A percentile compares a stretch with the other conserved stretches of the same genome.
Conservation (phyloP, 2,888 invertebrate species). For the Polydrusus tereticollis region DNA sequence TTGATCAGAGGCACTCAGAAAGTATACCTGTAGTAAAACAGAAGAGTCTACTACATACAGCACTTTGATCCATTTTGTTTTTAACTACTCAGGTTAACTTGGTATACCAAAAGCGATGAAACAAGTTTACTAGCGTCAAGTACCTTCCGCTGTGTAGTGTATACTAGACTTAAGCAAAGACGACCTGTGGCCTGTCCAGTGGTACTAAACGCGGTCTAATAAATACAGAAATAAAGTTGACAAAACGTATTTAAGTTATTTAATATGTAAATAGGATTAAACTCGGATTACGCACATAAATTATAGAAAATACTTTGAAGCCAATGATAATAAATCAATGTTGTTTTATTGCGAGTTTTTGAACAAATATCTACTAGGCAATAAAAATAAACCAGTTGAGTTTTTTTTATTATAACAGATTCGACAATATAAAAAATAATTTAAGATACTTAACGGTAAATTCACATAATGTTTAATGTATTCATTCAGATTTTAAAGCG, state of each 20-base stretch:
- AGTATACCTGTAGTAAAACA: too few species aligned
- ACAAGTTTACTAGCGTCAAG: too few species aligned
- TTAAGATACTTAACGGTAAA: slow-evolving; percentile 4
- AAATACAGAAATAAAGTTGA: background rate
- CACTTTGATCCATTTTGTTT: too few species aligned
- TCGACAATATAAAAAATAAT: slow-evolving; percentile 10
- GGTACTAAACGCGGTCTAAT: background rate
- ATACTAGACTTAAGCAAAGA: too few species aligned
- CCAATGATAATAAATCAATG: slow-evolving; percentile 2
- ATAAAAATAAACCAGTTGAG: background rate
- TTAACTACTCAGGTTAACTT: too few species aligned
- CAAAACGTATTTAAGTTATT: background rate
- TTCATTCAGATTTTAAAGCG: slow-evolving; percentile 3
- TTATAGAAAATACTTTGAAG: background rate
- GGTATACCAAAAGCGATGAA: too few species aligned
- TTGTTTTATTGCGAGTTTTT: background rate
- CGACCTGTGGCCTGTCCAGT: too few species aligned
- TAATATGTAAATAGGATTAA: background rate
- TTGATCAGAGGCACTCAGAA: too few species aligned
- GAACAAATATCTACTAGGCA: background rate
- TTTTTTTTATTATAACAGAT: slow-evolving; percentile 10
- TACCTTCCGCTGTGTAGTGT: too few species aligned
- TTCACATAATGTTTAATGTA: slow-evolving; percentile 8
- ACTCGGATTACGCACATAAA: background rate
- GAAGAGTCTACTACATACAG: too few species aligned